phyloP scores from a whole-genome alignment of 2,113 vertebrate species.

The Genyomyrus donnyi region DNA sequence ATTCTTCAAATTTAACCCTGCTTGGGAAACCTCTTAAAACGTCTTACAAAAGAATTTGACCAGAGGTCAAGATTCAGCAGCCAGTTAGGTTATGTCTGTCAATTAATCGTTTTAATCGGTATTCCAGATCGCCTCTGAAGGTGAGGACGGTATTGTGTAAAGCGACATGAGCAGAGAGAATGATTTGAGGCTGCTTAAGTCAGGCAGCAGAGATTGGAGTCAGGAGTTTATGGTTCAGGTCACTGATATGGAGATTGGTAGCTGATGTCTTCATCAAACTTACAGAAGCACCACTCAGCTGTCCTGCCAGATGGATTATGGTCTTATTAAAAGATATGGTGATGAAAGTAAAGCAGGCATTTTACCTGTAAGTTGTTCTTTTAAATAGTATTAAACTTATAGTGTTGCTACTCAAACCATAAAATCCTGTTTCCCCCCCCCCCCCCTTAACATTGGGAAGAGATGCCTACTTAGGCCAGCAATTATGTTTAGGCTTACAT shows the following conservation, averaged over 20 bases:
- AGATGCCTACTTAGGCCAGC: background rate
- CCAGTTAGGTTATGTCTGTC: background rate
- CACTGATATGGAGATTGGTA: constrained; percentile 8
- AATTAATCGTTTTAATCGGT: background rate
- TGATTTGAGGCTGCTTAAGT: background rate
- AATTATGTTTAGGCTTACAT: background rate
- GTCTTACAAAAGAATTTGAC: background rate
- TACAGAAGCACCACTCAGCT: background rate
- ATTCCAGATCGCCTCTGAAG: background rate
- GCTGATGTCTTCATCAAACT: background rate
- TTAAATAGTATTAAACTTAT: background rate
- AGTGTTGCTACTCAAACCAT: background rate
- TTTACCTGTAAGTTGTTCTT: background rate
- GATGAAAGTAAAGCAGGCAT: background rate
- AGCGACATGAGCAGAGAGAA: background rate
- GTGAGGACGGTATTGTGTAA: background rate
- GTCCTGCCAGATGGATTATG: background rate
- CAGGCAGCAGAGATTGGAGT: background rate
- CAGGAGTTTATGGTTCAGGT: background rate
- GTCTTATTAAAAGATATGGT: constrained; percentile 8
- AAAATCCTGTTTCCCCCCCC: background rate
- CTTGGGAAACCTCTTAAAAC: background rate
- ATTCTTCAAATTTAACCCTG: background rate
- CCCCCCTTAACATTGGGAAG: background rate
- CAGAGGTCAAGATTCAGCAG: background rate